Conservation (phyloP, 2,888 invertebrate species). For the Hemithea aestivaria region DNA sequence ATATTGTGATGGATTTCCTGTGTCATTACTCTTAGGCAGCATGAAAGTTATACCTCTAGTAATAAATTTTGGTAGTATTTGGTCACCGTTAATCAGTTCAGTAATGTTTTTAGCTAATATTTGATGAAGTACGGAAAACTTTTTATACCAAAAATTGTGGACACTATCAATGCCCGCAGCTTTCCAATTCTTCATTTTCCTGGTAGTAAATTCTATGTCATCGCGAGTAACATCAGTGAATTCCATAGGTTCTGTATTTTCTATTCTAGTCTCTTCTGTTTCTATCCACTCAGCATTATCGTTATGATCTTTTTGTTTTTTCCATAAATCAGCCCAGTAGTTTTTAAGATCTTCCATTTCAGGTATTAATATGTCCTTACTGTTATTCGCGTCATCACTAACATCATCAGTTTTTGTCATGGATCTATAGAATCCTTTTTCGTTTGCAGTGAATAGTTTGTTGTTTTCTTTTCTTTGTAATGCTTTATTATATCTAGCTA, state of each 20-base stretch:
- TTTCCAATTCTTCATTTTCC: too few relatives aligned
- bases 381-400: too few relatives aligned
- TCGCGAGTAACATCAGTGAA: too few relatives aligned
- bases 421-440: too few relatives aligned
- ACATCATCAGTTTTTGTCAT: too few relatives aligned
- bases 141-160: slow-evolving; percentile 1
- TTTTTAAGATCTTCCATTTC: too few relatives aligned
- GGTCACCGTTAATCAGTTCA: not conserved
- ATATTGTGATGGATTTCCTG: slow-evolving; percentile 1
- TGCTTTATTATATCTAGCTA: too few relatives aligned
- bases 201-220: not conserved
- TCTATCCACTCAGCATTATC: not conserved
- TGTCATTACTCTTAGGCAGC: slow-evolving; percentile 1
- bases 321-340: too few relatives aligned
- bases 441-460: too few relatives aligned
- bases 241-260: not conserved
- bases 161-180: too few relatives aligned
- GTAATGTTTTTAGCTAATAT: not conserved
- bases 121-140: not conserved
- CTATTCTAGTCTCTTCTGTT: not conserved
- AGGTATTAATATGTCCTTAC: not conserved
- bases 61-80: not conserved
- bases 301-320: not conserved
- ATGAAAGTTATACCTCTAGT: slow-evolving; percentile 1
- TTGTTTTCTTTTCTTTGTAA: too few relatives aligned